Percentiles rank a stretch among this genome's conserved stretches.
These are phyloP conservation scores for Tokudaia muenninki DNA, from an alignment of 2,797 vertebrate genomes.

Conservation along the genomic window DNA sequence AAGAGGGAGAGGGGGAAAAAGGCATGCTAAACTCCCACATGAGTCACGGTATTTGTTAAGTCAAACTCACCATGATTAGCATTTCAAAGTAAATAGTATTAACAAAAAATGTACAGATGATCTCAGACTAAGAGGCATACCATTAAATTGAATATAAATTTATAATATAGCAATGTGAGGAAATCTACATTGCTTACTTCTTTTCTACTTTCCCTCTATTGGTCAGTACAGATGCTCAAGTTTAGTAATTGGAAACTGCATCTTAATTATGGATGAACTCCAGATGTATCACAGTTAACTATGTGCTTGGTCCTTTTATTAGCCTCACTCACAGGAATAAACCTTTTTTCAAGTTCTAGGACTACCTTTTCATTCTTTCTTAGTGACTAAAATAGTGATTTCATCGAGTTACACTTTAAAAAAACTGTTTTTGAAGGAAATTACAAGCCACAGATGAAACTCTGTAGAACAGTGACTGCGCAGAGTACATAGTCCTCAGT, in stretches of 20 bases:
- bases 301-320: conserved; percentile 66
- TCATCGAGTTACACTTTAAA: conserved; percentile 30
- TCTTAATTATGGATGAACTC: conserved; percentile 63
- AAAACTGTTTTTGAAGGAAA: background rate
- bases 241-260: conserved; percentile 47
- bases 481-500: background rate
- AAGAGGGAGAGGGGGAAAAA: too few species aligned
- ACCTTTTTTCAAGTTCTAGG: conserved; percentile 60
- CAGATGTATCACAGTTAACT: conserved; percentile 53
- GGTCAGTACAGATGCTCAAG: conserved; percentile 23
- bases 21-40: background rate
- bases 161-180: background rate
- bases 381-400: conserved; percentile 30
- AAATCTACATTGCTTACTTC: background rate
- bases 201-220: background rate
- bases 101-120: background rate
- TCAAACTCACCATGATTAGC: conserved; percentile 21
- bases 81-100: conserved; percentile 43
- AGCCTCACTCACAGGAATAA: conserved; percentile 61
- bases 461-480: background rate
- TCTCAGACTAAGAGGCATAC: conserved; percentile 32
- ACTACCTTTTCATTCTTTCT: conserved; percentile 55
- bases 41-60: conserved; percentile 60
- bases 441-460: background rate
- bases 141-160: conserved; percentile 31